Evolutionary conservation across 2,113 vertebrate species (phyloP).

Genomic region (Cyphomyrus plagiostoma): DNA sequence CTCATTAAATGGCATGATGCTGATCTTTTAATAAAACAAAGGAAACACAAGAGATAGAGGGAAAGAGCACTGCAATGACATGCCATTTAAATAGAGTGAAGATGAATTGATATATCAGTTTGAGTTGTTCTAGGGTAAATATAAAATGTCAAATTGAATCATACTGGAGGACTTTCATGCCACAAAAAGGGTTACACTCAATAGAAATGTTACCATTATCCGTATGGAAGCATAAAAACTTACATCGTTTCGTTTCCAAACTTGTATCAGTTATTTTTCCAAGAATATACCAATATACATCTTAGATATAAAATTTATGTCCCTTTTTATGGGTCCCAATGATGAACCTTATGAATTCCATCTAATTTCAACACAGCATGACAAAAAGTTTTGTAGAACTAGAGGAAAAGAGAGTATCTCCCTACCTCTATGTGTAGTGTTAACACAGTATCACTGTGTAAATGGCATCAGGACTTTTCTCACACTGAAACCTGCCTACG

Average conservation of each 20-base stretch:
- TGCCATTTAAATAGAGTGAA: conserved; percentile 12
- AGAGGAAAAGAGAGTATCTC: neutral
- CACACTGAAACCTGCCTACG: neutral
- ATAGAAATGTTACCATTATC: neutral
- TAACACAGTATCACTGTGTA: neutral
- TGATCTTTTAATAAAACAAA: neutral
- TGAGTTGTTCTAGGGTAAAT: neutral
- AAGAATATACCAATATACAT: neutral
- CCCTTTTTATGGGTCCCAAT: neutral
- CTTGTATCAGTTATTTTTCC: neutral
- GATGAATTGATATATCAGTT: conserved; percentile 5
- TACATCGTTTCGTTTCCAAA: neutral
- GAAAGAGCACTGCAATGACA: neutral
- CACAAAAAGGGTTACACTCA: neutral
- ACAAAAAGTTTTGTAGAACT: neutral
- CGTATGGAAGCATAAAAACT: neutral
- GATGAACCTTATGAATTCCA: neutral
- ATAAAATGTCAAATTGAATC: neutral
- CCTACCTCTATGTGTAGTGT: neutral
- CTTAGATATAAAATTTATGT: neutral
- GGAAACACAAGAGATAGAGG: neutral
- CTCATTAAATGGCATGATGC: conserved; percentile 18
- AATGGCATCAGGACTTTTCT: neutral
- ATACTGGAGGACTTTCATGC: neutral
- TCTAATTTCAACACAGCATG: neutral